A percentile compares a stretch with the other conserved stretches of the same genome.
These are phyloP conservation scores for Tetraodon nigroviridis DNA, from an alignment of 2,113 vertebrate species.

Conservation along the genomic window DNA sequence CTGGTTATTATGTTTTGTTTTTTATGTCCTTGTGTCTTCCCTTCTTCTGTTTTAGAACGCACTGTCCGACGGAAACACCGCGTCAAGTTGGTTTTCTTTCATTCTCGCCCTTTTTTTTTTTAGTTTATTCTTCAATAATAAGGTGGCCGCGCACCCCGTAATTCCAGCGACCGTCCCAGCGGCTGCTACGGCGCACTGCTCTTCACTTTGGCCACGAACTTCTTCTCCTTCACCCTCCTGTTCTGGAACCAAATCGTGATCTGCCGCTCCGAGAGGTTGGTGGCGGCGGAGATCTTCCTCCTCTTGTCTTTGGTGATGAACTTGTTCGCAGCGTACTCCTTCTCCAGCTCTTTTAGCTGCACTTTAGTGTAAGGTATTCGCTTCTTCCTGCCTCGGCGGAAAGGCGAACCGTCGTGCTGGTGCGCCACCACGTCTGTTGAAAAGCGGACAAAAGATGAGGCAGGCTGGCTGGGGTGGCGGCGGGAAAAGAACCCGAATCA, in stretches of 20 bases:
- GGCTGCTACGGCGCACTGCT: constrained; percentile 67
- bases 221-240: constrained; percentile 92
- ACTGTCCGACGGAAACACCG: constrained; percentile 29
- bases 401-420: constrained; percentile 85
- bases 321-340: constrained; percentile 89
- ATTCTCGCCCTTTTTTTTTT: constrained; percentile 13
- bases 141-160: constrained; percentile 21
- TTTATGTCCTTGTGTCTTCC: constrained; percentile 33
- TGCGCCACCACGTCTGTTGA: constrained; percentile 80
- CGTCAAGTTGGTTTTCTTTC: constrained; percentile 1
- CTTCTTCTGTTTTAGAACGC: constrained; percentile 24
- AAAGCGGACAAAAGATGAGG: constrained; percentile 25
- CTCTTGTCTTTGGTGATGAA: constrained; percentile 97
- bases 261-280: constrained; percentile 89
- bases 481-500: not conserved
- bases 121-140: constrained; percentile 6
- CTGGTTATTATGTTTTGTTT: constrained; percentile 27
- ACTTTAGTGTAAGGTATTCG: constrained; percentile 91
- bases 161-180: constrained; percentile 5
- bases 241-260: constrained; percentile 99
- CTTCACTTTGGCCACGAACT: constrained; percentile 90
- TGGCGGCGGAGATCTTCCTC: constrained; percentile 86
- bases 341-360: constrained; percentile 90
- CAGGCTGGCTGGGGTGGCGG: not conserved
- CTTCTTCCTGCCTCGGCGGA: constrained; percentile 91